Conservation (phyloP, 2,888 invertebrate genomes). For the Emmelina monodactyla region DNA sequence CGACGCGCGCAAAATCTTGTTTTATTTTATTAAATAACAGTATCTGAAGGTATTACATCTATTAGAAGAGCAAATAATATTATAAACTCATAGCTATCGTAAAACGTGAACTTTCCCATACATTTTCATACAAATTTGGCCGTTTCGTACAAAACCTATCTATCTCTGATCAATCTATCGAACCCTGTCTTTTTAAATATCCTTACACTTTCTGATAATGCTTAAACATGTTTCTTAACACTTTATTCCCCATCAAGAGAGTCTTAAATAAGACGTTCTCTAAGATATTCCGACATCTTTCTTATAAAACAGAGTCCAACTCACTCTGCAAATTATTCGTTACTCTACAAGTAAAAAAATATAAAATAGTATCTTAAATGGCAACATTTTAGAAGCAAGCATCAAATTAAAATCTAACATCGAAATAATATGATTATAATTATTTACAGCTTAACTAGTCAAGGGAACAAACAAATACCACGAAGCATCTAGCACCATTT, state of each 20-base stretch:
- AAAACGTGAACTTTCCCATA: too few species aligned
- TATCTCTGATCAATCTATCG: constrained; percentile 39
- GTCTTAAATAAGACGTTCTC: too few species aligned
- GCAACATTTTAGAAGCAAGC: constrained; percentile 40
- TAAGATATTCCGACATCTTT: too few species aligned
- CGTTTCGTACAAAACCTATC: constrained; percentile 44
- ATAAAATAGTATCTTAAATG: constrained; percentile 25
- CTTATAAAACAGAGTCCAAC: too few species aligned
- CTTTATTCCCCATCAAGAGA: too few species aligned
- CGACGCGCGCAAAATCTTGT: constrained; percentile 11
- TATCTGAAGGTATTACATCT: too few species aligned
- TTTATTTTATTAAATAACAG: too few species aligned
- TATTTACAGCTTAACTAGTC: constrained; percentile 44
- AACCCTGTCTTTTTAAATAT: constrained; percentile 60
- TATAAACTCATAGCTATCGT: not conserved
- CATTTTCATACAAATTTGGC: constrained; percentile 36
- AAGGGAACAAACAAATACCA: constrained; percentile 42
- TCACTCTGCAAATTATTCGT: too few species aligned
- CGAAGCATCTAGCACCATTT: constrained; percentile 64
- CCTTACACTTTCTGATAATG: too few species aligned
- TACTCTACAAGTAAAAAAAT: constrained; percentile 23
- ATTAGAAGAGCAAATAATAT: too few species aligned
- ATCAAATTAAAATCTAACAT: constrained; percentile 16
- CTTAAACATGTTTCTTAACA: too few species aligned
- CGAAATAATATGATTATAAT: constrained; percentile 19